Conservation (phyloP, 2,888 invertebrate genomes). For the Paralinhomoeus sp. region DNA sequence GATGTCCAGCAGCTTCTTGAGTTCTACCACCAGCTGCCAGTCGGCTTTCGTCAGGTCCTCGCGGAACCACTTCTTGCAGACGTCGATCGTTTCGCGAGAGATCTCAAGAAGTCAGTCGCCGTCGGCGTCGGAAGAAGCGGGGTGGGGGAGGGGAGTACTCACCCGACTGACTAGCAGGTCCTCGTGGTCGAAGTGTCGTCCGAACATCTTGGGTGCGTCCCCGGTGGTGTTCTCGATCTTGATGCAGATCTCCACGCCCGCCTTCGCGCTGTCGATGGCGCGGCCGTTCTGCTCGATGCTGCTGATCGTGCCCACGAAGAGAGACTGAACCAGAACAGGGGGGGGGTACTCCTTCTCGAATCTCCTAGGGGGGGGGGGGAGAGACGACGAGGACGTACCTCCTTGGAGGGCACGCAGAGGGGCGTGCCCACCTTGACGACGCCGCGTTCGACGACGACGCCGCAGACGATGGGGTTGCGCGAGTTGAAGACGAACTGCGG, state of each 20-base stretch:
- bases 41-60: slow-evolving; percentile 87
- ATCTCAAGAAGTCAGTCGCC: slow-evolving; percentile 43
- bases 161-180: slow-evolving; percentile 70
- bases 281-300: slow-evolving; percentile 92
- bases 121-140: background rate
- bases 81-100: slow-evolving; percentile 87
- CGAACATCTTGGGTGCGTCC: slow-evolving; percentile 96
- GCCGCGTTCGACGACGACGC: slow-evolving; percentile 83
- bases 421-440: slow-evolving; percentile 87
- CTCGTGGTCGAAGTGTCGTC: slow-evolving; percentile 86
- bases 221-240: slow-evolving; percentile 77
- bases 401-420: slow-evolving; percentile 83
- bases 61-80: slow-evolving; percentile 94
- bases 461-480: slow-evolving; percentile 87
- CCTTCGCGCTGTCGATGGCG: slow-evolving; percentile 67
- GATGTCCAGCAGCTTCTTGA: slow-evolving; percentile 89
- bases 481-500: slow-evolving; percentile 89
- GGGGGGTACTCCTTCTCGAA: background rate
- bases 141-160: background rate
- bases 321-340: slow-evolving; percentile 42
- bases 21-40: slow-evolving; percentile 92
- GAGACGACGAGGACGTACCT: slow-evolving; percentile 40
- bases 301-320: slow-evolving; percentile 74
- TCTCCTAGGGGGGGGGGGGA: background rate
- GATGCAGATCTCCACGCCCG: slow-evolving; percentile 42